A percentile compares a stretch with the other conserved stretches of the same genome.
Conservation (phyloP, 2,797 vertebrate genomes). For the Lycodopsis pacificus region DNA sequence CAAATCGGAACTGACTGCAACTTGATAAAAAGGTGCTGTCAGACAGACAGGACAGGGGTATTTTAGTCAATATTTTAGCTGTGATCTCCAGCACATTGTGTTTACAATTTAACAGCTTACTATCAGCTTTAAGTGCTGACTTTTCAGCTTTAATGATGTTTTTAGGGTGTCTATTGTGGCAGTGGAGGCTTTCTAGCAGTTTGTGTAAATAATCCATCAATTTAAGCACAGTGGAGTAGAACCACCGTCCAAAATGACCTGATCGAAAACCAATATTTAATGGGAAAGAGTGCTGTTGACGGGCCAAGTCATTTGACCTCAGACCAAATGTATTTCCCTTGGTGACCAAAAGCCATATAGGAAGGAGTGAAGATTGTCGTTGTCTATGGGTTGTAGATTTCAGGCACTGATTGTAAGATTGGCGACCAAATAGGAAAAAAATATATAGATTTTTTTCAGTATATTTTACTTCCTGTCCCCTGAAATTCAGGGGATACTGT, state of each 20-base stretch:
- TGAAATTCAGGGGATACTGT: not conserved
- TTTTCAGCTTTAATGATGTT: constrained; percentile 17
- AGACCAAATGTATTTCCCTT: constrained; percentile 29
- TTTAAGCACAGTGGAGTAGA: constrained; percentile 14
- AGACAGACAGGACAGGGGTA: not conserved
- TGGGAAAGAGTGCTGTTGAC: constrained; percentile 19
- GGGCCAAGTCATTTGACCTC: constrained; percentile 42
- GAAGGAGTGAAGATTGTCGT: constrained; percentile 6
- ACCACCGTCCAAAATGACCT: constrained; percentile 25
- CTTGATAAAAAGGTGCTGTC: constrained; percentile 11
- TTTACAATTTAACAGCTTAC: constrained; percentile 8
- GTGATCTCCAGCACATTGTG: not conserved
- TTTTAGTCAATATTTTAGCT: constrained; percentile 15
- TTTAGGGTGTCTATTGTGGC: constrained; percentile 2
- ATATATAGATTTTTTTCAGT: not conserved
- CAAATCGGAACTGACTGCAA: constrained; percentile 36
- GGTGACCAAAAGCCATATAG: constrained; percentile 31
- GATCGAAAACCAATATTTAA: constrained; percentile 6
- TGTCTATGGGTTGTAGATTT: constrained; percentile 1
- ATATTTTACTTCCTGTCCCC: not conserved
- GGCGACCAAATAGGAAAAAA: not conserved
- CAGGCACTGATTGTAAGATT: not conserved
- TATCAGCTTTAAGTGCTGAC: constrained; percentile 8
- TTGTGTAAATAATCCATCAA: constrained; percentile 38
- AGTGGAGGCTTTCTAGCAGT: not conserved